These are phyloP conservation scores for Phalangium opilio DNA, from an alignment of 2,888 invertebrate genomes.

Conservation along the genomic window DNA sequence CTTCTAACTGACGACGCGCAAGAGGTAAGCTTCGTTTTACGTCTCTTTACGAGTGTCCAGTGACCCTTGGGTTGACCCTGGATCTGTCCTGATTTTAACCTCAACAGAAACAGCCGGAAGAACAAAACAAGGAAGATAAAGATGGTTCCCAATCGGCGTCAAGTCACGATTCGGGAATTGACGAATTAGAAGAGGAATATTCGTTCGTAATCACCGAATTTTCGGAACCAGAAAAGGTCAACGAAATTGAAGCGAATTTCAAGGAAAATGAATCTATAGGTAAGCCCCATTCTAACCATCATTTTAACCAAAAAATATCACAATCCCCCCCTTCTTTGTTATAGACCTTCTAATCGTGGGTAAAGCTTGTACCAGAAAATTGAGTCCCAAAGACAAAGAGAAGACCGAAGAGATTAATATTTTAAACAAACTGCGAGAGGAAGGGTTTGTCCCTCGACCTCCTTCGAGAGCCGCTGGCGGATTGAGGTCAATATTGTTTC, in stretches of 20 bases:
- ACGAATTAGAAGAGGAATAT: constrained; percentile 18
- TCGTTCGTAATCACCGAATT: constrained; percentile 18
- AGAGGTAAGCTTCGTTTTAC: no score
- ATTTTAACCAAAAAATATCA: no score
- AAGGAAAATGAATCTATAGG: constrained; percentile 14
- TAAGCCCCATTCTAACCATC: constrained; percentile 5
- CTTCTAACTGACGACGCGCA: no score
- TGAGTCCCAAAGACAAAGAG: constrained; percentile 29
- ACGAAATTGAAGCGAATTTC: constrained; percentile 14
- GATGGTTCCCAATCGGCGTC: no score
- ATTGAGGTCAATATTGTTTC: constrained; percentile 18
- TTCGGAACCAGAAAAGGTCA: constrained; percentile 14
- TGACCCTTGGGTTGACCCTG: no score
- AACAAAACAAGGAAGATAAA: no score
- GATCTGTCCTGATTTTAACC: no score
- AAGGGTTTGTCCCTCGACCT: constrained; percentile 31
- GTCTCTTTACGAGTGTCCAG: no score
- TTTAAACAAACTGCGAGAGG: constrained; percentile 29
- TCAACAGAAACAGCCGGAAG: no score
- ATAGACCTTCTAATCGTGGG: constrained; percentile 29
- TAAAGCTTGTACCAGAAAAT: constrained; percentile 25
- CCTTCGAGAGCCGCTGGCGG: constrained; percentile 27
- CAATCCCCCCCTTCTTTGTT: neutral
- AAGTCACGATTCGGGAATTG: constrained; percentile 18
- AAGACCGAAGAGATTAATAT: constrained; percentile 29